phyloP scores from a whole-genome alignment of 2,797 vertebrate genomes.

The Coluber constrictor region DNA sequence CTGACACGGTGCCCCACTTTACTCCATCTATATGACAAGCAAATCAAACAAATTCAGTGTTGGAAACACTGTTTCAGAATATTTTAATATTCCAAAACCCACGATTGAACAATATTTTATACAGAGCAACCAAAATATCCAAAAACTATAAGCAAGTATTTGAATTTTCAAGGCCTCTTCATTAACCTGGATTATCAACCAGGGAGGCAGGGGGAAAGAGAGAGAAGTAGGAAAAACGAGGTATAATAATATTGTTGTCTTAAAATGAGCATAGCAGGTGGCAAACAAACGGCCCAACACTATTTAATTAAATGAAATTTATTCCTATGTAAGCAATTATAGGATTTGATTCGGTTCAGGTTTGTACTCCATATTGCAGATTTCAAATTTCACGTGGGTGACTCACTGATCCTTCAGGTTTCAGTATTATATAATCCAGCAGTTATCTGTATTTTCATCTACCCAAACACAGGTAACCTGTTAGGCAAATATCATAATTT shows the following conservation, averaged over 20 bases:
- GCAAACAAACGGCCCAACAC: neutral
- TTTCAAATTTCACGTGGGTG: neutral
- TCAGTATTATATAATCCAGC: neutral
- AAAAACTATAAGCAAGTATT: neutral
- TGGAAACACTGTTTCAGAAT: neutral
- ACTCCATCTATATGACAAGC: neutral
- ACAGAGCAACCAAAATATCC: neutral
- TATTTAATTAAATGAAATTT: neutral
- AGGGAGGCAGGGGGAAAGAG: neutral
- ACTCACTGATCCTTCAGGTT: neutral
- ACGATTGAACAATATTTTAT: neutral
- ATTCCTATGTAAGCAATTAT: neutral
- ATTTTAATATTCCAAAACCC: neutral
- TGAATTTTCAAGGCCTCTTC: neutral
- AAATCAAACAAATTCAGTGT: neutral
- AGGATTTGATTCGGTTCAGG: neutral
- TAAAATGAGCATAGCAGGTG: neutral
- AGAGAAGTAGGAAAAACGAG: neutral
- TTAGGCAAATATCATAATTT: neutral
- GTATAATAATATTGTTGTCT: neutral
- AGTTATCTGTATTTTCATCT: neutral
- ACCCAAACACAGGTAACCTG: neutral
- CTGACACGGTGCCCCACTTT: neutral
- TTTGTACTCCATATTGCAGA: neutral
- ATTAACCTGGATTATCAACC: neutral